Evolutionary conservation across 2,113 vertebrate genomes (phyloP), one percentile per base, ranked within the genome.

Genomic region (Felis catus): DNA sequence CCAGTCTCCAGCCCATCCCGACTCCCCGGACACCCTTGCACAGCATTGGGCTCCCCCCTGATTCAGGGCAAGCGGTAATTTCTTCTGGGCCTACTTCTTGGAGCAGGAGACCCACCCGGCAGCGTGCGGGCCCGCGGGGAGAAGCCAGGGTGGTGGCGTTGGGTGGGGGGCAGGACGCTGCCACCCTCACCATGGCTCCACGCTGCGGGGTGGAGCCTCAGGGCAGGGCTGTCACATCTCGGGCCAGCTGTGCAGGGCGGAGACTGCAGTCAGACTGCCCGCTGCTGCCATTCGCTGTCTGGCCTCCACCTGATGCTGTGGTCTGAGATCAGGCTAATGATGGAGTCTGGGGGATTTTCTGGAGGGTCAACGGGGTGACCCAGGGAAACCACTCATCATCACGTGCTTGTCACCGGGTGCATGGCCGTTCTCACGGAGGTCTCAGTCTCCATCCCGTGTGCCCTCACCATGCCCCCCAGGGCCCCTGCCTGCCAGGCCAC

Each of bases 401-500:
- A 15, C 33, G 1, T 2, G 29, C 58, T 29, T 41, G 12, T 63
- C 23, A 31, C 65, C 58, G 53, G 55, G 48, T 0, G 13, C 66
- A 3, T 5, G 11, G 61, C 61, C 61, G 27, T 27, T 29, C 61
- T 65, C 27, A 65, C 27, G 5, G 27, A 27, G 9, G 11, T 12
- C 14, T 7, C 15, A 11, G 7, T n/a, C 33, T 70, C 31, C 31
- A 4, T n/a, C 15, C 66, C 15, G 14, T 2, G 7, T 21, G 58
- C 25, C 39, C 29, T 10, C 0, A 3, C 16, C 90, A 11, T 0
- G 10, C 6, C 18, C 1, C 6, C 3, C 45, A 45, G 0, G 0
- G 3, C 1, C 45, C 80, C 31, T 7, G 0, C 10, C 73, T 41
- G 10, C 36, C 58, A 58, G 61, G 25, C 51, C 13, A 23, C 93